A percentile compares a stretch with the other conserved stretches of the same genome.
Evolutionary conservation across 2,113 vertebrate species (phyloP).

Genomic region (Rhinopomastus cyanomelas): DNA sequence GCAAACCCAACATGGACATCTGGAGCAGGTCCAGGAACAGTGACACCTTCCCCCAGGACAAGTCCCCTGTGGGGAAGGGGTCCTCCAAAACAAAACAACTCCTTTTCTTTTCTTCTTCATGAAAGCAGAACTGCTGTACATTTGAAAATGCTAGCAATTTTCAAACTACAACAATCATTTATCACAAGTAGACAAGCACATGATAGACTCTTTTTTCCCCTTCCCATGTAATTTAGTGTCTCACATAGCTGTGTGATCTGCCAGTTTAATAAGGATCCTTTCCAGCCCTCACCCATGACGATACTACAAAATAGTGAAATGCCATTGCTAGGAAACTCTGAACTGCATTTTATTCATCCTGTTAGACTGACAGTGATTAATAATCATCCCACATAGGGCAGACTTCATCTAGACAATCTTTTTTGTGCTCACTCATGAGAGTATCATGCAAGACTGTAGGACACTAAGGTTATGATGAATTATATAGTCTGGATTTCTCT

Average conservation of each 20-base stretch:
- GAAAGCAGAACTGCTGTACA: too few relatives aligned
- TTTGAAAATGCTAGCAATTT: too few relatives aligned
- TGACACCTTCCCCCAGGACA: too few relatives aligned
- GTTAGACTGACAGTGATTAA: not conserved
- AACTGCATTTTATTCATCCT: not conserved
- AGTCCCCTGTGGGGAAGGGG: too few relatives aligned
- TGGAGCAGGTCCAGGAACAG: too few relatives aligned
- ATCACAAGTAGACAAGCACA: not conserved
- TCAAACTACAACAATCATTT: too few relatives aligned
- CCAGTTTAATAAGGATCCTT: not conserved
- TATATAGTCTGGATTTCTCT: not conserved
- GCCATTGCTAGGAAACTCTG: not conserved
- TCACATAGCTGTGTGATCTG: not conserved
- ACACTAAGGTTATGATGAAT: not conserved
- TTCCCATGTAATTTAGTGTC: rapidly evolving
- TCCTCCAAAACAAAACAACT: too few relatives aligned
- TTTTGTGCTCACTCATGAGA: not conserved
- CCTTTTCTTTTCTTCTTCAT: too few relatives aligned
- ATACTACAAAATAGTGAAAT: not conserved
- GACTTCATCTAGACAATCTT: not conserved
- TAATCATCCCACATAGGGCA: not conserved
- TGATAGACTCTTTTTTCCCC: not conserved
- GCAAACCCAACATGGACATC: too few relatives aligned
- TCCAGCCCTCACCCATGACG: not conserved
- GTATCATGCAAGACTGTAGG: not conserved